Percentiles rank a stretch among this genome's conserved stretches.
Conservation (phyloP, 2,797 vertebrate species). For the Todus mexicanus region DNA sequence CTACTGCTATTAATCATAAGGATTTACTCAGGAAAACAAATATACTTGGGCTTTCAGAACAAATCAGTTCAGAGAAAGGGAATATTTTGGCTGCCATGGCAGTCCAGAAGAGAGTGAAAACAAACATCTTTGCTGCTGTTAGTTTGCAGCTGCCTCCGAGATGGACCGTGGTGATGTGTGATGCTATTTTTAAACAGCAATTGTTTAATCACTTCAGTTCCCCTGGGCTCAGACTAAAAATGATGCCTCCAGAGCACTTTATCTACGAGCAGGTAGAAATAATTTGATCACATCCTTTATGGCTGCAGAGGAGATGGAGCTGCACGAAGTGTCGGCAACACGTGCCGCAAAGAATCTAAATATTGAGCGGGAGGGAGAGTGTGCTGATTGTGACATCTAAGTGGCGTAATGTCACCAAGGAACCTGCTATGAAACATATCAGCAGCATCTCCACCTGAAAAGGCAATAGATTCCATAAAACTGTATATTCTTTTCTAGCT, state of each 20-base stretch:
- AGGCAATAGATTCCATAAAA: not conserved
- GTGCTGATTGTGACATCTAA: not conserved
- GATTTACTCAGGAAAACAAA: constrained; percentile 51
- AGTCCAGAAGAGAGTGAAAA: constrained; percentile 45
- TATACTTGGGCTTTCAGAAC: constrained; percentile 40
- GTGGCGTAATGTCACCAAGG: not conserved
- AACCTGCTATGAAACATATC: not conserved
- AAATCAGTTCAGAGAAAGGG: constrained; percentile 39
- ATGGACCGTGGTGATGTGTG: constrained; percentile 26
- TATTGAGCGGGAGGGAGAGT: not conserved
- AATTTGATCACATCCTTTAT: constrained; percentile 26
- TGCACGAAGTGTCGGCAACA: not conserved
- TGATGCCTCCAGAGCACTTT: constrained; percentile 18
- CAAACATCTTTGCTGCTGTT: constrained; percentile 37
- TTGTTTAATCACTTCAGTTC: constrained; percentile 63
- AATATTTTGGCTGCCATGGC: constrained; percentile 41
- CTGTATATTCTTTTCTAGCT: not conserved
- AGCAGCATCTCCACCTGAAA: not conserved
- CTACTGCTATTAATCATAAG: constrained; percentile 49
- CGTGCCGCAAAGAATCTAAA: not conserved
- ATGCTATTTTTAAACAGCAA: constrained; percentile 47
- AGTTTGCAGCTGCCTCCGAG: not conserved
- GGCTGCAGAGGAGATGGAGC: not conserved
- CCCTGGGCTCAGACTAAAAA: constrained; percentile 44
- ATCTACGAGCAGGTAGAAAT: constrained; percentile 45